Percentiles rank a stretch among this genome's conserved stretches.
These are phyloP conservation scores for Thalpophila matura DNA, from an alignment of 2,888 invertebrate genomes.

Conservation along the genomic window DNA sequence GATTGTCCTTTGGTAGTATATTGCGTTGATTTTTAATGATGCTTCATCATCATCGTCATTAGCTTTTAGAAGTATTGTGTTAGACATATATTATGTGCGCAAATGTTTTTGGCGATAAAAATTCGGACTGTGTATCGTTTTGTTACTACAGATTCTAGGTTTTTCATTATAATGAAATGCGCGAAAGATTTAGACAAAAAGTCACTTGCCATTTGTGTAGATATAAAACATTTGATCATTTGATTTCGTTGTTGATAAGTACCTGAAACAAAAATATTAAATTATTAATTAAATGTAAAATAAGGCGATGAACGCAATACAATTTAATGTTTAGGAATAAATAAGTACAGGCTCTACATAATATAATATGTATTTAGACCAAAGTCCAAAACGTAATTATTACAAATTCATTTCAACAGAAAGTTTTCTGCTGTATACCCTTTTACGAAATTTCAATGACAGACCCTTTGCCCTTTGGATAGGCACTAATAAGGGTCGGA, in stretches of 20 bases:
- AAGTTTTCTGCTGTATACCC: neutral
- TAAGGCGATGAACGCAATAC: neutral
- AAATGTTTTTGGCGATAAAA: no score
- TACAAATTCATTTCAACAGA: constrained; percentile 10
- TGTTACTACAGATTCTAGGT: no score
- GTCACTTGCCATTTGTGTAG: neutral
- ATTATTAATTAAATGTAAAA: constrained; percentile 1
- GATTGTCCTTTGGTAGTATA: neutral
- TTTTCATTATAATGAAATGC: no score
- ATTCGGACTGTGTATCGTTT: no score
- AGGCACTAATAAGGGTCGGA: constrained; percentile 16
- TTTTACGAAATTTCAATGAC: constrained; percentile 14
- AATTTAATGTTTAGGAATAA: neutral
- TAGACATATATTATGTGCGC: no score
- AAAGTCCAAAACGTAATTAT: constrained; percentile 7
- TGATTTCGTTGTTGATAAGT: neutral
- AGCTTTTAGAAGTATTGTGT: no score
- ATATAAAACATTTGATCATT: neutral
- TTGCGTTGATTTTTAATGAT: neutral
- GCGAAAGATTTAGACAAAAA: no score
- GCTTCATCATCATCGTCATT: neutral
- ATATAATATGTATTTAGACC: neutral
- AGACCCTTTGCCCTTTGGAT: constrained; percentile 13
- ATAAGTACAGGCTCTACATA: no score
- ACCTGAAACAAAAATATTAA: constrained; percentile 34